Evolutionary conservation across 2,888 invertebrate species (phyloP), one percentile per base, ranked within the genome.

Genomic region (Pristionchus maxplancki): DNA sequence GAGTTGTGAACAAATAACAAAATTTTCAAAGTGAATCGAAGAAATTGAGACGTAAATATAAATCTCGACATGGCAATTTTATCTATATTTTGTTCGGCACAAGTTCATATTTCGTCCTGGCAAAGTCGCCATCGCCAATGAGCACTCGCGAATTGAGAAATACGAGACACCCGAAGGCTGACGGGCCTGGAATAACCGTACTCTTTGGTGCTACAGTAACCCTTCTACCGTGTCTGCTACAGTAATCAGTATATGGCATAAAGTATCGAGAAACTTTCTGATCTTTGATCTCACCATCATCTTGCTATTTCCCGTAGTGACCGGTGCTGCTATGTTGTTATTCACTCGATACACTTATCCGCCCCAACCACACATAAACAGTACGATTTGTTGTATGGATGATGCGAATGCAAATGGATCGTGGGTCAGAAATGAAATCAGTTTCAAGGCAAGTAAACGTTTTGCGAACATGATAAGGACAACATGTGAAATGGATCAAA

Each of bases 301-400:
- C 37, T 44, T n/a, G 28, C 5, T 48, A 13, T 31, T 31, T 34
- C 50, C 53, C 34, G 53, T 82, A 82, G 82, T 71, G 17, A 78
- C 78, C 34, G 78, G 78, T 78, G 78, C 78, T 78, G 44, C 78
- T n/a, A 37, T 44, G n/a, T 37, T 78, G 78, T 44, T 44, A 74
- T 44, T 53, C 82, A 48, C 82, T 1, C 82, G 6, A 11, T 44
- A n/a, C n/a, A n/a, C 20, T 78, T n/a, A 34, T 44, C 31, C 67
- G 20, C 40, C 11, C 48, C 44, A n/a, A 9, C 48, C 44, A 58
- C 53, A 53, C 58, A 71, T 71, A 71, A 71, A 71, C 71, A 71
- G 71, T 71, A 71, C 31, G 71, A 71, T 71, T 58, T 71, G 71
- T 71, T 71, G 37, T 40, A 37, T 17, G 15, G 31, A n/a, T 58